Evolutionary conservation across 2,888 invertebrate species (phyloP).

Genomic region (Vesta saturnalis): DNA sequence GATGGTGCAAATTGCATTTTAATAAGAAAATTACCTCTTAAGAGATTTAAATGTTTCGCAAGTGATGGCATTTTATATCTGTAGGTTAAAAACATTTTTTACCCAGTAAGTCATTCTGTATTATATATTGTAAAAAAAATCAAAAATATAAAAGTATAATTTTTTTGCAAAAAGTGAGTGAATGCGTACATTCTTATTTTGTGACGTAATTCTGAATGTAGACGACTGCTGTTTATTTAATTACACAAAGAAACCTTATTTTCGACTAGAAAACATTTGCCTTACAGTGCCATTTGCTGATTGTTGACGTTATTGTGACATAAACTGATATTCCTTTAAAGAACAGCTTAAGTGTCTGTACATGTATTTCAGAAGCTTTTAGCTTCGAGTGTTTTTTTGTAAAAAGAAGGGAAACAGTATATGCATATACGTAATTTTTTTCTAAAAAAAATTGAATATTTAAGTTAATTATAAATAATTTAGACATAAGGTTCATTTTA

Average conservation of each 20-base stretch:
- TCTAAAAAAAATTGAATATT: conserved; percentile 3
- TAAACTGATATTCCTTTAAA: conserved; percentile 26
- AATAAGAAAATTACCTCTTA: conserved; percentile 8
- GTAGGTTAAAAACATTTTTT: conserved; percentile 11
- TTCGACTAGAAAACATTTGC: conserved; percentile 36
- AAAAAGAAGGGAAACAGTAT: conserved; percentile 24
- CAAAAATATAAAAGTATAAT: background rate
- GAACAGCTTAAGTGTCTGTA: conserved; percentile 29
- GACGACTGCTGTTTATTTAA: conserved; percentile 16
- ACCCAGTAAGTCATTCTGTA: conserved; percentile 2
- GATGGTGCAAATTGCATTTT: conserved; percentile 7
- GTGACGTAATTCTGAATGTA: conserved; percentile 32
- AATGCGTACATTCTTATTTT: conserved; percentile 7
- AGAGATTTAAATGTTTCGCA: conserved; percentile 8
- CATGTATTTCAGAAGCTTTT: conserved; percentile 28
- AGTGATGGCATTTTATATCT: conserved; percentile 9
- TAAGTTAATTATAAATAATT: conserved; percentile 34
- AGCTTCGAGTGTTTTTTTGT: conserved; percentile 36
- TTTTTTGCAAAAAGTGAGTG: background rate
- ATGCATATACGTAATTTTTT: conserved; percentile 4
- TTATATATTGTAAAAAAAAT: background rate
- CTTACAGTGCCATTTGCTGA: conserved; percentile 39
- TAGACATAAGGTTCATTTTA: conserved; percentile 24
- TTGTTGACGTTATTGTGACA: conserved; percentile 30
- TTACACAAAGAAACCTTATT: conserved; percentile 29